phyloP scores from a whole-genome alignment of 1,140 invertebrate species.

The Drosophila lacteicornis region DNA sequence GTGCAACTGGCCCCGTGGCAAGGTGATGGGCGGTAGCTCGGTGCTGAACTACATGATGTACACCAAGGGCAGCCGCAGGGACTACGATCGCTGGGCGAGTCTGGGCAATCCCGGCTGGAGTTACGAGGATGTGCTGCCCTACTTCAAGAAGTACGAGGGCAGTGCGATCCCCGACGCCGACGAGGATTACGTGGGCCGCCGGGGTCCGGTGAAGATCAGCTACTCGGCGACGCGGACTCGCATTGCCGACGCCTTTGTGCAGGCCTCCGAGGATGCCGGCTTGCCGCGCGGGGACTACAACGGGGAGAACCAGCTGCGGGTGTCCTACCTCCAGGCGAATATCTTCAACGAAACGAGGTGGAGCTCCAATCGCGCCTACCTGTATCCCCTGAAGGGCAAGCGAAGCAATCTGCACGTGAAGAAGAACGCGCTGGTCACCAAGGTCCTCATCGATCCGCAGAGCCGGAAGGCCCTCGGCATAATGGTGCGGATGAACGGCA shows the following conservation, averaged over 20 bases:
- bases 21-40: conserved; percentile 93
- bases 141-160: conserved; percentile 92
- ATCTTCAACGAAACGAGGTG: conserved; percentile 89
- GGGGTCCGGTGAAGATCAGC: conserved; percentile 86
- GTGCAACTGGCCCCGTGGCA: conserved; percentile 91
- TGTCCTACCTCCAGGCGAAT: conserved; percentile 88
- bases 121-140: conserved; percentile 91
- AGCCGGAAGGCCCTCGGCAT: conserved; percentile 89
- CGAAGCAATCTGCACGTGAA: conserved; percentile 89
- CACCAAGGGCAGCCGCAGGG: conserved; percentile 89
- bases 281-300: conserved; percentile 90
- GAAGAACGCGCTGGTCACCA: conserved; percentile 88
- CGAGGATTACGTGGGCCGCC: conserved; percentile 85
- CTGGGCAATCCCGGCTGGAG: conserved; percentile 93
- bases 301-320: conserved; percentile 87
- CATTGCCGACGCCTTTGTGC: conserved; percentile 88
- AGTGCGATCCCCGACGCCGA: conserved; percentile 86
- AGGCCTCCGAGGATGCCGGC: conserved; percentile 88
- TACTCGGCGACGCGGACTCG: conserved; percentile 87
- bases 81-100: conserved; percentile 92
- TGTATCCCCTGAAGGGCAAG: conserved; percentile 87
- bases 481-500: conserved; percentile 86
- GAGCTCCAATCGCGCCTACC: conserved; percentile 90
- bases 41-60: conserved; percentile 97
- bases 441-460: conserved; percentile 89